Conservation (phyloP, 2,888 invertebrate genomes). For the Laothoe populi region DNA sequence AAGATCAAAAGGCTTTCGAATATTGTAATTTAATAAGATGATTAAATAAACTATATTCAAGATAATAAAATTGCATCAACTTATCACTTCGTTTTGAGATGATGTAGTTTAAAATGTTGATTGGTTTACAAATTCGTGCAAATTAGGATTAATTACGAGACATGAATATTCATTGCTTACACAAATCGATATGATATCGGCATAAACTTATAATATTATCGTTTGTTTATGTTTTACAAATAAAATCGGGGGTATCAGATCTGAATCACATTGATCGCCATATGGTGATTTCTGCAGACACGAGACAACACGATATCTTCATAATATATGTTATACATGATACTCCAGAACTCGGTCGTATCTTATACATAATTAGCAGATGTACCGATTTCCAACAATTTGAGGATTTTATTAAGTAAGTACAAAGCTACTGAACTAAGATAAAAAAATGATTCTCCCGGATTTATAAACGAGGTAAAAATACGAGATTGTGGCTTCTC, state of each 20-base stretch:
- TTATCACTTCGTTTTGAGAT: not conserved
- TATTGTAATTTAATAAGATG: not conserved
- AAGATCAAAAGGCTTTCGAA: not conserved
- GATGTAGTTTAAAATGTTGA: not conserved
- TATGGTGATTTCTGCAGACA: too few species aligned
- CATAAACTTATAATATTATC: not conserved
- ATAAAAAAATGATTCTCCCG: too few species aligned
- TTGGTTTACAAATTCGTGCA: slow-evolving; percentile 2
- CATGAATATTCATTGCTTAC: slow-evolving; percentile 6
- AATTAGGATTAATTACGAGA: not conserved
- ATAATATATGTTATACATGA: too few species aligned
- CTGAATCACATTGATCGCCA: too few species aligned
- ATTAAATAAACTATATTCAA: not conserved
- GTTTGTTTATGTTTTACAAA: not conserved
- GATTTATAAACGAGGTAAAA: too few species aligned
- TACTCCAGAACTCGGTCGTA: too few species aligned
- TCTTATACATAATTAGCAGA: too few species aligned
- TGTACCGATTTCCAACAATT: too few species aligned
- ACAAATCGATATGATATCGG: not conserved
- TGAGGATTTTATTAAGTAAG: too few species aligned
- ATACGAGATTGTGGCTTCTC: too few species aligned
- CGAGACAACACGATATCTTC: too few species aligned
- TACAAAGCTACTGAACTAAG: too few species aligned
- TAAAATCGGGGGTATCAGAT: not conserved
- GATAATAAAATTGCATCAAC: not conserved